Evolutionary conservation across 1,140 invertebrate species (phyloP), one percentile per base, ranked within the genome.

Genomic region (Gonioctena quinquepunctata): DNA sequence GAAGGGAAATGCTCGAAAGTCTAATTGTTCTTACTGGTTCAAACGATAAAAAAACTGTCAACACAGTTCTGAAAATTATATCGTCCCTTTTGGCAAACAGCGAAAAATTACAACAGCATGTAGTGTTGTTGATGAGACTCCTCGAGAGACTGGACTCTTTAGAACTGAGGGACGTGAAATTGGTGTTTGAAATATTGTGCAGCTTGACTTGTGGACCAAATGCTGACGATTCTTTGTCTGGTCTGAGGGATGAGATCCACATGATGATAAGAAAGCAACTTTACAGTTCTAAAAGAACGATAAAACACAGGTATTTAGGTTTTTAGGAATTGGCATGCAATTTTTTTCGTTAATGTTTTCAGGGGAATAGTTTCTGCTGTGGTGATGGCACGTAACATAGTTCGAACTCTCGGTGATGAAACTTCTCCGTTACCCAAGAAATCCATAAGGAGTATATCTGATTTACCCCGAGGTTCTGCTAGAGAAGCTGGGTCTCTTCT

Each of bases 211-310:
- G 78, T 84, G 86, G 78, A 22, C 81, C 74, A 74, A 81, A 78
- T 63, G 79, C 84, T 8, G 76, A 84, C 64, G 69, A 82, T 1
- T 82, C 82, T 16, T 81, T 85, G 52, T 78, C 84, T 19, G 80
- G 82, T 6, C 78, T 90, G n/a, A 84, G 86, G 62, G 86, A 90
- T 75, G 88, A 90, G 72, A 84, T 90, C 27, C 85, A 85, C 70
- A 89, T 90, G 81, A 65, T 90, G 1, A 79, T 90, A 1, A 85
- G 87, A 48, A 91, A 91, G 71, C 87, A 90, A 73, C 79, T 90
- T n/a, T 84, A 85, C 5, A 86, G 85, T 74, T 80, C 83, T 5
- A 84, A 86, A 50, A 77, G 80, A 19, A 59, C 23, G 6, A 70
- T 85, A 0, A 86, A 86, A 70, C 80, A 82, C 13, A 81, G 82